Conservation (phyloP, 2,113 vertebrate species). For the Clarias macrocephalus region DNA sequence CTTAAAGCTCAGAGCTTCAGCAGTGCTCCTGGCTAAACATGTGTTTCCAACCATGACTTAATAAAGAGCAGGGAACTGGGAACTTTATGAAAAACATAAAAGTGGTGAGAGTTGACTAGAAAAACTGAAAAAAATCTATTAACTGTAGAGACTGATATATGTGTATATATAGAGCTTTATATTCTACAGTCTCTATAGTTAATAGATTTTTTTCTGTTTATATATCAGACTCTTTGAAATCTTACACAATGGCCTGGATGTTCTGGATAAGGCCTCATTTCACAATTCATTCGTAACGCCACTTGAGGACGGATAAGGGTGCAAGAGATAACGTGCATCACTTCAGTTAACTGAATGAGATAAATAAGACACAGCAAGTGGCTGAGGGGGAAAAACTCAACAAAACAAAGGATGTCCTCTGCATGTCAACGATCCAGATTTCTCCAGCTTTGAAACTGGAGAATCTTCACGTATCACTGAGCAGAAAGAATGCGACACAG, state of each 20-base stretch:
- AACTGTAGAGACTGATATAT: neutral
- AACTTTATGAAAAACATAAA: neutral
- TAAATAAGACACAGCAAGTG: neutral
- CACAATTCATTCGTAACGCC: neutral
- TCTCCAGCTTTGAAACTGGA: neutral
- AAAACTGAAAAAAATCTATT: neutral
- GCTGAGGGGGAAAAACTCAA: neutral
- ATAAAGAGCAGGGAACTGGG: neutral
- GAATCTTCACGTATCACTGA: neutral
- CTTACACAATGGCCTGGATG: too few species aligned
- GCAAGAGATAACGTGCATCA: slow-evolving; percentile 17
- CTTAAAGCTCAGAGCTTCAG: slow-evolving; percentile 38
- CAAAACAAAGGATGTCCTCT: neutral
- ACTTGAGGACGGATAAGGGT: neutral
- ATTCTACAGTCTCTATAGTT: neutral
- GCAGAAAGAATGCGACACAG: neutral
- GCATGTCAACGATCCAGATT: neutral
- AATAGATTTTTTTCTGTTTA: neutral
- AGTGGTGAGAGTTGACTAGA: neutral
- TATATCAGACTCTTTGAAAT: neutral
- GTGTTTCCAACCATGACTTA: slow-evolving; percentile 24
- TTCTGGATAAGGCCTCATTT: slow-evolving; percentile 12
- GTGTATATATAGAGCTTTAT: too few species aligned
- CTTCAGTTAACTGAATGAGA: slow-evolving; percentile 9
- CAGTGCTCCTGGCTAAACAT: slow-evolving; percentile 36